phyloP scores from a whole-genome alignment of 2,888 invertebrate genomes.

The Xestia rhomboidea region DNA sequence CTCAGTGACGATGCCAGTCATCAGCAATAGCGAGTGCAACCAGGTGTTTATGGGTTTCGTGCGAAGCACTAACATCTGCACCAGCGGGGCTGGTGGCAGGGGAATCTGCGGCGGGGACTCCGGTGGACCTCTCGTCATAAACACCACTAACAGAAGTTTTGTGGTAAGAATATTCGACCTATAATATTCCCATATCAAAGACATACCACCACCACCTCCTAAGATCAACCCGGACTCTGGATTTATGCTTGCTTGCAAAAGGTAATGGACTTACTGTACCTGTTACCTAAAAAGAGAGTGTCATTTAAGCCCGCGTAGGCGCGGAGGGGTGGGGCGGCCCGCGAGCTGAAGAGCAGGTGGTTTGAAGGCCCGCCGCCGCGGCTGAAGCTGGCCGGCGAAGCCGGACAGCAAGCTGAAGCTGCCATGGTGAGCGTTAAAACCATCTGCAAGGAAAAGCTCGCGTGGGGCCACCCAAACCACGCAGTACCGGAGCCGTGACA shows the following conservation, averaged over 20 bases:
- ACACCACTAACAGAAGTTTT: conserved; percentile 26
- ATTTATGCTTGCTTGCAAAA: neutral
- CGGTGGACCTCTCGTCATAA: conserved; percentile 72
- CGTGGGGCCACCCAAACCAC: too few relatives aligned
- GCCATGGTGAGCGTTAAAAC: too few relatives aligned
- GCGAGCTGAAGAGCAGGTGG: too few relatives aligned
- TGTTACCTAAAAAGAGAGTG: too few relatives aligned
- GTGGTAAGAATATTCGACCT: conserved; percentile 58
- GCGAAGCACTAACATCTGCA: conserved; percentile 74
- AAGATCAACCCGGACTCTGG: neutral
- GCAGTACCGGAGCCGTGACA: too few relatives aligned
- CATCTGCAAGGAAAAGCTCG: too few relatives aligned
- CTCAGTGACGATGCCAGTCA: conserved; percentile 74
- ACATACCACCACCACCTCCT: neutral
- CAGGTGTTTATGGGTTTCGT: conserved; percentile 65
- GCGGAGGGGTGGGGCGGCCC: too few relatives aligned
- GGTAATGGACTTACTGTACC: too few relatives aligned
- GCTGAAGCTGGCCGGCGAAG: too few relatives aligned
- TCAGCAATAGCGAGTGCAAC: conserved; percentile 73
- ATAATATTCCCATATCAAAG: neutral
- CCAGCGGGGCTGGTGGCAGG: conserved; percentile 74
- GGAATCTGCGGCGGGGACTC: conserved; percentile 77
- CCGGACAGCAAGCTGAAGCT: too few relatives aligned
- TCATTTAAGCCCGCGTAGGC: too few relatives aligned
- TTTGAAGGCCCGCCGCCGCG: too few relatives aligned